phyloP scores from a whole-genome alignment of 2,113 vertebrate genomes.

The Cricetomys ansorgei region DNA sequence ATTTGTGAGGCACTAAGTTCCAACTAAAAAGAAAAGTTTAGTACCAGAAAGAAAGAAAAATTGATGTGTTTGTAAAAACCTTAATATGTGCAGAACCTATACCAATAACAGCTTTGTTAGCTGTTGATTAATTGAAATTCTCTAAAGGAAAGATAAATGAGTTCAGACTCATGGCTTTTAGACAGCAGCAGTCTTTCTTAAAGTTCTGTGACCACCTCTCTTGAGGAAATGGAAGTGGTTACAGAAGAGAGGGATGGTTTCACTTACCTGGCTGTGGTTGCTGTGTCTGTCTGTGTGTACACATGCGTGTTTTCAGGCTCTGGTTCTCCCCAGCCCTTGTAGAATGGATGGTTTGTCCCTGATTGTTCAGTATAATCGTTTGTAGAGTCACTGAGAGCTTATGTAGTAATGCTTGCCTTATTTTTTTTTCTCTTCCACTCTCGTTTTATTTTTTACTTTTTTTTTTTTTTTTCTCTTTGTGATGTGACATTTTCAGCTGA shows the following conservation, averaged over 20 bases:
- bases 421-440: conserved; percentile 81
- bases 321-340: conserved; percentile 41
- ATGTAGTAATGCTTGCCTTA: conserved; percentile 83
- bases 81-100: conserved; percentile 53
- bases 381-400: conserved; percentile 66
- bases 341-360: conserved; percentile 61
- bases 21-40: not conserved
- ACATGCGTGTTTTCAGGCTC: conserved; percentile 1
- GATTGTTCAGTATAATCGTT: conserved; percentile 69
- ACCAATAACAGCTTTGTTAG: conserved; percentile 51
- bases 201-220: not conserved
- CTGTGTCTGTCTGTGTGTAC: conserved; percentile 64
- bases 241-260: conserved; percentile 40
- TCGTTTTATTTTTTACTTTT: conserved; percentile 87
- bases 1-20: not conserved
- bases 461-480: conserved; percentile 78
- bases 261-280: conserved; percentile 69
- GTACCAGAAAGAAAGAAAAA: too few relatives aligned
- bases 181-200: not conserved
- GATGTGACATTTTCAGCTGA: conserved; percentile 88
- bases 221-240: conserved; percentile 48
- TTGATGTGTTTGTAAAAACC: conserved; percentile 66
- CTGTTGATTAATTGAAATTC: conserved; percentile 70
- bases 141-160: conserved; percentile 50
- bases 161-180: not conserved